Evolutionary conservation across 1,140 invertebrate species (phyloP).

Genomic region (Himalopsyche phryganea): DNA sequence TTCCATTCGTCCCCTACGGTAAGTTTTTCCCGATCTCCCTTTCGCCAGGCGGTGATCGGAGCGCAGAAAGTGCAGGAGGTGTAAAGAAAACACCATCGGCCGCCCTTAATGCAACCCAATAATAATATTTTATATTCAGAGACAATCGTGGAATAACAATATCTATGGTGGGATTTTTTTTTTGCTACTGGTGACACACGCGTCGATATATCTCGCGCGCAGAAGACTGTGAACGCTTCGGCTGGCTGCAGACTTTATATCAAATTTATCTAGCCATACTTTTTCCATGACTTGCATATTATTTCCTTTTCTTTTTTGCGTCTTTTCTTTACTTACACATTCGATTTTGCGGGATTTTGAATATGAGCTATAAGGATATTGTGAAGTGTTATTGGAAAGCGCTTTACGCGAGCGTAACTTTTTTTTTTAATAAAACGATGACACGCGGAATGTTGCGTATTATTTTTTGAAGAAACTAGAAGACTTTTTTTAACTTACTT

Average conservation of each 20-base stretch:
- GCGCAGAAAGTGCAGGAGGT: conserved; percentile 25
- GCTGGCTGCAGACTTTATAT: conserved; percentile 26
- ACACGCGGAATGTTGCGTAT: conserved; percentile 18
- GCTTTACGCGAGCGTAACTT: conserved; percentile 1
- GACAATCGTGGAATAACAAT: conserved; percentile 36
- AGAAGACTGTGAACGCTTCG: conserved; percentile 25
- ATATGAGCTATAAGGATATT: conserved; percentile 28
- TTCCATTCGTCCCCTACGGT: conserved; percentile 17
- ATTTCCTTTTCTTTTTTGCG: not conserved
- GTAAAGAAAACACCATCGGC: conserved; percentile 32
- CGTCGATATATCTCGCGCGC: conserved; percentile 31
- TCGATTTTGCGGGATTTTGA: conserved; percentile 30
- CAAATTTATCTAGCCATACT: conserved; percentile 33
- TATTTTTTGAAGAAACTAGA: conserved; percentile 1
- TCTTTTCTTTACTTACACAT: conserved; percentile 25
- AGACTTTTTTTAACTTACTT: no score
- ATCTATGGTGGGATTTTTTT: conserved; percentile 12
- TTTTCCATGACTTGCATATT: conserved; percentile 35
- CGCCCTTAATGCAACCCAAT: conserved; percentile 35
- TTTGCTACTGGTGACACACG: conserved; percentile 22
- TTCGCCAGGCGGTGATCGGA: conserved; percentile 7
- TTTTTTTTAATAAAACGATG: conserved; percentile 27
- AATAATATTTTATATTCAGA: conserved; percentile 37
- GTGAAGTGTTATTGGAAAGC: conserved; percentile 20
- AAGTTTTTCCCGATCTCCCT: conserved; percentile 23